Conservation (phyloP, 2,888 invertebrate species). For the Harpagoxenus sublaevis region DNA sequence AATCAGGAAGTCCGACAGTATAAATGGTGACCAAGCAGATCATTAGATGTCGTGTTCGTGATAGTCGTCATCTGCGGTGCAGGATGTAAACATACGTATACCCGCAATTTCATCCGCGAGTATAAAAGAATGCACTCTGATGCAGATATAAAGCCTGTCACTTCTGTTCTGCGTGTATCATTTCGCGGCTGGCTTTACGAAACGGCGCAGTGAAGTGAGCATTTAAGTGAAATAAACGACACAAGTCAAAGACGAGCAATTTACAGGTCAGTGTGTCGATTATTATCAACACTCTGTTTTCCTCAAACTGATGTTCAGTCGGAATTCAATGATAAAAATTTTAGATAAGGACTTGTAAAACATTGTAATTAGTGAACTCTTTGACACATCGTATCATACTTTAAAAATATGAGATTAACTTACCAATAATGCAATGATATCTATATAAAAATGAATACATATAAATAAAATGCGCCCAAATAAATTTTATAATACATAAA, state of each 20-base stretch:
- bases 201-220: slow-evolving; percentile 6
- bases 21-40: slow-evolving; percentile 26
- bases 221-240: slow-evolving; percentile 1
- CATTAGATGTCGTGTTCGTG: slow-evolving; percentile 6
- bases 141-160: slow-evolving; percentile 57
- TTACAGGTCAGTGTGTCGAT: slow-evolving; percentile 22
- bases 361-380: not conserved
- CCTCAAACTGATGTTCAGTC: not conserved
- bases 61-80: slow-evolving; percentile 24
- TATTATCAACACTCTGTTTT: not conserved
- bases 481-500: not conserved
- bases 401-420: not conserved
- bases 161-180: slow-evolving; percentile 50
- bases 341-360: not conserved
- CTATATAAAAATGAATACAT: not conserved
- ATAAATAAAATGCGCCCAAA: not conserved
- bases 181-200: slow-evolving; percentile 34
- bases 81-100: slow-evolving; percentile 13
- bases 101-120: slow-evolving; percentile 39
- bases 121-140: slow-evolving; percentile 70
- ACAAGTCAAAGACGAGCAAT: not conserved
- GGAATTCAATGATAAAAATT: not conserved
- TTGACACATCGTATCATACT: no score
- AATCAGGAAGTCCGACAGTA: not conserved
- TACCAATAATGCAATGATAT: not conserved